Evolutionary conservation across 2,888 invertebrate species (phyloP).

Genomic region (Chalcis sispes): DNA sequence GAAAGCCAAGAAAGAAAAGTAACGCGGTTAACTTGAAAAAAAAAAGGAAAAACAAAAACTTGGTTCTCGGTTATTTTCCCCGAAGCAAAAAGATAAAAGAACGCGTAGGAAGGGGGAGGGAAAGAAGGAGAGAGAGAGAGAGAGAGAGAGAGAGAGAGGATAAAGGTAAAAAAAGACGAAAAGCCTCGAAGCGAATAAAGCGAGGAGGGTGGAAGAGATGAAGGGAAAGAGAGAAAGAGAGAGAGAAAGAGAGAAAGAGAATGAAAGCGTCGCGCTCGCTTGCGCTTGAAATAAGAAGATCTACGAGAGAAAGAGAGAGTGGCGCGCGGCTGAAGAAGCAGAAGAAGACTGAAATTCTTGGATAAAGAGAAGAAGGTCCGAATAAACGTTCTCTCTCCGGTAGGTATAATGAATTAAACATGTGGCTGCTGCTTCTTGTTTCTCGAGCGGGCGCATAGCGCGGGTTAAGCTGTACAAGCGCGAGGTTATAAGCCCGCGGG

Average conservation of each 20-base stretch:
- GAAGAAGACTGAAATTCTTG: constrained; percentile 55
- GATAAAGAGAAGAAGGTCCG: constrained; percentile 53
- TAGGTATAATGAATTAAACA: constrained; percentile 65
- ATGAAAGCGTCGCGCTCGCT: constrained; percentile 10
- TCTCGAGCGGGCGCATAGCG: constrained; percentile 14
- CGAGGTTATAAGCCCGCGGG: neutral
- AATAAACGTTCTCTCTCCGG: constrained; percentile 56
- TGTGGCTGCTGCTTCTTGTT: constrained; percentile 55
- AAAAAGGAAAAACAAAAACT: constrained; percentile 49
- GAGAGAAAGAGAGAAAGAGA: constrained; percentile 36
- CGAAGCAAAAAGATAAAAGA: constrained; percentile 37
- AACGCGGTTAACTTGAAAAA: constrained; percentile 49
- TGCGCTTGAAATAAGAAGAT: constrained; percentile 52
- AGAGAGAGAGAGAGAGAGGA: neutral
- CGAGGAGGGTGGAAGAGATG: neutral
- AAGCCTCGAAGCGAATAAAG: neutral
- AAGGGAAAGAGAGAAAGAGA: constrained; percentile 33
- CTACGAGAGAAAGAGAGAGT: neutral
- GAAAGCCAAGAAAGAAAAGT: constrained; percentile 50
- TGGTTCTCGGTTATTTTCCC: constrained; percentile 56
- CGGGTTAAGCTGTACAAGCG: constrained; percentile 1
- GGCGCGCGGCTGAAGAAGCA: too few relatives aligned
- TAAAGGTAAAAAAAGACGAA: constrained; percentile 48
- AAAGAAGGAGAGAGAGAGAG: neutral
- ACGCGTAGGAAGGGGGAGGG: neutral